Percentiles rank a stretch among this genome's conserved stretches.
phyloP scores from a whole-genome alignment of 2,797 vertebrate species.

The Coilia nasus region DNA sequence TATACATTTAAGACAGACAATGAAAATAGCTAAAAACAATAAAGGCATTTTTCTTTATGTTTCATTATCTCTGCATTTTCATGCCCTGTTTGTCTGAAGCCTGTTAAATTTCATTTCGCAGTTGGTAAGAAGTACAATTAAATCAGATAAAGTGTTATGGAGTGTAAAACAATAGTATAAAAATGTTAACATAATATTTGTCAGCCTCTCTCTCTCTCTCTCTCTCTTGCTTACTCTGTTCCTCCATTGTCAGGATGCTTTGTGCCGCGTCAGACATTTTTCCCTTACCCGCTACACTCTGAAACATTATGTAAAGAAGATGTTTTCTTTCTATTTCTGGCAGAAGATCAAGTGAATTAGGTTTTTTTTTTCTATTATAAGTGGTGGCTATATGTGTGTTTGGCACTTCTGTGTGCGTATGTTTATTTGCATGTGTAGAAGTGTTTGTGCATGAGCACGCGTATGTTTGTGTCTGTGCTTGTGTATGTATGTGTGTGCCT shows the following conservation, averaged over 20 bases:
- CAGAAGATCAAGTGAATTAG: conserved; percentile 72
- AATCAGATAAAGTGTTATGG: neutral
- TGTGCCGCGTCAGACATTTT: conserved; percentile 71
- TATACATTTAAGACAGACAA: neutral
- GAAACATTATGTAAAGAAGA: conserved; percentile 74
- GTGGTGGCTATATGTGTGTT: conserved; percentile 63
- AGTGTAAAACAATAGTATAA: neutral
- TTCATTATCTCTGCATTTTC: neutral
- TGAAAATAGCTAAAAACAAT: neutral
- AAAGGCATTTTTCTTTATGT: neutral
- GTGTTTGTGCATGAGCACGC: conserved; percentile 43
- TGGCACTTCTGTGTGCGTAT: conserved; percentile 33
- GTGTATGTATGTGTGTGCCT: conserved; percentile 57
- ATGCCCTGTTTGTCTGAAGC: neutral
- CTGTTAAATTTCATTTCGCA: neutral
- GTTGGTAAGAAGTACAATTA: neutral
- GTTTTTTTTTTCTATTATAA: conserved; percentile 77
- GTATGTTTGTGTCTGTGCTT: conserved; percentile 54
- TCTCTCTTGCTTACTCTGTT: neutral
- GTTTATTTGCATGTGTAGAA: conserved; percentile 37
- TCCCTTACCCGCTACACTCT: conserved; percentile 68
- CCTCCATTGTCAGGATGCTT: conserved; percentile 60
- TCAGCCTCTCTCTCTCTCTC: neutral
- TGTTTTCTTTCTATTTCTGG: conserved; percentile 74
- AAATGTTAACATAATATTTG: neutral